These are phyloP conservation scores for Ceratoteleas bidentatus DNA, from an alignment of 1,140 invertebrate genomes.

Conservation along the genomic window DNA sequence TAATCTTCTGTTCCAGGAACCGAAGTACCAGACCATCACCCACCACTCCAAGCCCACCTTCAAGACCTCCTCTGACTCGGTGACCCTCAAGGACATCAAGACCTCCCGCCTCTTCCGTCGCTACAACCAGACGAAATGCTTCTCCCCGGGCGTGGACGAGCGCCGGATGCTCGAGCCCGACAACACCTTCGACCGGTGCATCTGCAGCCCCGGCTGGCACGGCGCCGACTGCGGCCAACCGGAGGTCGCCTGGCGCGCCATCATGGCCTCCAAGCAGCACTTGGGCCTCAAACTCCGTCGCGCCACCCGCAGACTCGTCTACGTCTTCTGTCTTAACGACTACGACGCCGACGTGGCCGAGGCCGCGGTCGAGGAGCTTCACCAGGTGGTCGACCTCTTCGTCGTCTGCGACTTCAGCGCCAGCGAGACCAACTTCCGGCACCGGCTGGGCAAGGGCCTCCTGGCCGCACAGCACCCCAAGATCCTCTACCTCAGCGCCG, in stretches of 20 bases:
- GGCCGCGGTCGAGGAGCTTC: conserved; percentile 83
- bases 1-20: not conserved
- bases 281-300: conserved; percentile 79
- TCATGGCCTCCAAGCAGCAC: conserved; percentile 83
- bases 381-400: conserved; percentile 85
- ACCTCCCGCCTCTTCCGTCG: conserved; percentile 77
- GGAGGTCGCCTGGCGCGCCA: conserved; percentile 85
- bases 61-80: conserved; percentile 73
- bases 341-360: conserved; percentile 83
- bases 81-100: conserved; percentile 75
- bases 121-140: conserved; percentile 82
- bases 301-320: conserved; percentile 81
- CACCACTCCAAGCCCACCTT: conserved; percentile 68
- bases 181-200: conserved; percentile 78
- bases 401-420: conserved; percentile 83
- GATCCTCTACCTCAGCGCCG: conserved; percentile 82
- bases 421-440: conserved; percentile 77
- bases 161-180: conserved; percentile 72
- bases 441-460: conserved; percentile 74
- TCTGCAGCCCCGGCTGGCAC: conserved; percentile 84
- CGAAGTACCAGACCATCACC: conserved; percentile 22
- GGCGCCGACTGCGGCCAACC: conserved; percentile 85
- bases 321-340: conserved; percentile 83
- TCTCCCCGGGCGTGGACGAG: conserved; percentile 81
- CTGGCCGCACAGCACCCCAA: conserved; percentile 79